These are phyloP conservation scores for Ameiurus melas DNA, from an alignment of 2,113 vertebrate genomes.

Conservation along the genomic window DNA sequence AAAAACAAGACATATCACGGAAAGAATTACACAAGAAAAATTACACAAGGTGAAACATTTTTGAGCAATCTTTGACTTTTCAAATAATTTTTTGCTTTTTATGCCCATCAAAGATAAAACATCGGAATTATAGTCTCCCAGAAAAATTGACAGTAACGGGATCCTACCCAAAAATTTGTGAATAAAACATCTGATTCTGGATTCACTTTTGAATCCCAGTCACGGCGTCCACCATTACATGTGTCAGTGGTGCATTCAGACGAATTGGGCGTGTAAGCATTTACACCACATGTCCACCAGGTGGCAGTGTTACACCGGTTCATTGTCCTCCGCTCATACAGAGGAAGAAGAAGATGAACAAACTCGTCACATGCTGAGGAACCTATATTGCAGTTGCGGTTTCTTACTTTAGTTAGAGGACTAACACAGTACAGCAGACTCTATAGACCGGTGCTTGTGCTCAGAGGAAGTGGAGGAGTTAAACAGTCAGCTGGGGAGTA, in stretches of 20 bases:
- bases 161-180: too few relatives aligned
- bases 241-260: neutral
- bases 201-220: too few relatives aligned
- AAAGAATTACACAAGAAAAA: too few relatives aligned
- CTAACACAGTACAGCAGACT: neutral
- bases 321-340: neutral
- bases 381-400: neutral
- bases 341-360: constrained; percentile 31
- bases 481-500: neutral
- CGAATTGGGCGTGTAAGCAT: neutral
- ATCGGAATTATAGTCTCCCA: too few relatives aligned
- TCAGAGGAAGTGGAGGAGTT: neutral
- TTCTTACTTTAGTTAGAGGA: neutral
- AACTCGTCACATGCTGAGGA: neutral
- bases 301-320: constrained; percentile 16
- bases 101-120: too few relatives aligned
- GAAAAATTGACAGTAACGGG: too few relatives aligned
- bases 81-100: too few relatives aligned
- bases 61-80: too few relatives aligned
- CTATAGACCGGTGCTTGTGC: neutral
- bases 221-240: neutral
- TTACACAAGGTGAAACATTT: too few relatives aligned
- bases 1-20: too few relatives aligned
- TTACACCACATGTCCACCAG: constrained; percentile 10
- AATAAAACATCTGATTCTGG: too few relatives aligned